Base-by-base conservation (phyloP, 2,113 vertebrate genomes). In the Sinosuthora webbiana region DNA sequence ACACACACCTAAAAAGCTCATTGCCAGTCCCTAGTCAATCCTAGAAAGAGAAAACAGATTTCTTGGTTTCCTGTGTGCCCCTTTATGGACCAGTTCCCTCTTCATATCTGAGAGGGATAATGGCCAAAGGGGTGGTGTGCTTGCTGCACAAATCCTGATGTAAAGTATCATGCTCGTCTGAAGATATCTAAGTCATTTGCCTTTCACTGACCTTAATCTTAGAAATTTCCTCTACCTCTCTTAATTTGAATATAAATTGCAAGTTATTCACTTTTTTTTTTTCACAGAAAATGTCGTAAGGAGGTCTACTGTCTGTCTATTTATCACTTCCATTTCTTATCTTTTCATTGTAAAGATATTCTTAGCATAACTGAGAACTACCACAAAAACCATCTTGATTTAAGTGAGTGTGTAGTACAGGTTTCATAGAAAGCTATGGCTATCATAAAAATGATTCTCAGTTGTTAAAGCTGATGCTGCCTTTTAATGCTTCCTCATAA, bases 381-480 rank as follows among this genome's bases (percentile, higher is more conserved):
- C 56, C 60, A 81, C 91, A 68, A 94, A 94, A 87, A 4, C 4
- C 41, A 64, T 75, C 6, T 49, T 64, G 79, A 90, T 94, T 86
- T 86, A 91, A 91, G 78, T 82, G 35, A 86, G 44, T n/a, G 24
- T 64, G 56, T 64, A 83, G 71, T 92, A 68, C 15, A 70, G 0
- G 8, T 67, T 90, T 95, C 64, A 59, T n/a, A 78, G 93, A 13
- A 0, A 93, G 37, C 84, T 93, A 87, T 63, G 55, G 33, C 80
- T 76, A 80, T 63, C 37, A n/a, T 91, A 89, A 95, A 96, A 95
- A 77, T 45, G 45, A 85, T 95, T 94, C 83, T 79, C 59, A 50
- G 71, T 95, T 91, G 79, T 95, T 95, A 94, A 95, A 94, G 64
- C 41, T 86, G 75, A 90, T 96, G 94, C 31, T 83, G 50, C 53